These are phyloP conservation scores for Sturnira hondurensis DNA, from an alignment of 2,113 vertebrate genomes.

Conservation along the genomic window DNA sequence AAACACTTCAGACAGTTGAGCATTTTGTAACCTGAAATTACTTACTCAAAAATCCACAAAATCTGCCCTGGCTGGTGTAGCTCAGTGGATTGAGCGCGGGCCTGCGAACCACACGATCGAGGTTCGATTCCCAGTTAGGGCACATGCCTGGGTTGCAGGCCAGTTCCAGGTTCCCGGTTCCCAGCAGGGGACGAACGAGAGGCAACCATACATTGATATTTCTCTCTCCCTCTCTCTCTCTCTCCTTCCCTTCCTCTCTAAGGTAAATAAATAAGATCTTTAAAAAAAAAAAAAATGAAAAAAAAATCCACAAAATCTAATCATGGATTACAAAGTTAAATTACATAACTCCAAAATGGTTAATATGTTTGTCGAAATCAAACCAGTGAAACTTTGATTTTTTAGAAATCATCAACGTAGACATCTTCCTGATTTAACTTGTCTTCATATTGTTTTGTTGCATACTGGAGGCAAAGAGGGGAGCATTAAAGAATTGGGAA, in stretches of 20 bases:
- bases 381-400: constrained; percentile 34
- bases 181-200: no score
- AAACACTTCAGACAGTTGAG: not conserved
- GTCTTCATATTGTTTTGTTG: constrained; percentile 37
- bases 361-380: constrained; percentile 21
- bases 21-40: constrained; percentile 30
- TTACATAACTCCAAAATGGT: not conserved
- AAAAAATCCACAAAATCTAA: not conserved
- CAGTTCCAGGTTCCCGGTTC: no score
- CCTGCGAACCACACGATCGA: no score
- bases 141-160: no score
- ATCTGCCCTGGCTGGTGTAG: no score
- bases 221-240: no score
- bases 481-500: not conserved
- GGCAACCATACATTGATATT: no score
- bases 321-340: constrained; percentile 33
- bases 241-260: no score
- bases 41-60: not conserved
- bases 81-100: no score
- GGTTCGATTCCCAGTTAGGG: no score
- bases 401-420: constrained; percentile 7
- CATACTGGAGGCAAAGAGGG: not conserved
- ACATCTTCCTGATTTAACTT: not conserved
- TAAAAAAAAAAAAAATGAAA: no score
- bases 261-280: no score